Evolutionary conservation across 2,888 invertebrate genomes (phyloP).

Genomic region (Gari tellinella): DNA sequence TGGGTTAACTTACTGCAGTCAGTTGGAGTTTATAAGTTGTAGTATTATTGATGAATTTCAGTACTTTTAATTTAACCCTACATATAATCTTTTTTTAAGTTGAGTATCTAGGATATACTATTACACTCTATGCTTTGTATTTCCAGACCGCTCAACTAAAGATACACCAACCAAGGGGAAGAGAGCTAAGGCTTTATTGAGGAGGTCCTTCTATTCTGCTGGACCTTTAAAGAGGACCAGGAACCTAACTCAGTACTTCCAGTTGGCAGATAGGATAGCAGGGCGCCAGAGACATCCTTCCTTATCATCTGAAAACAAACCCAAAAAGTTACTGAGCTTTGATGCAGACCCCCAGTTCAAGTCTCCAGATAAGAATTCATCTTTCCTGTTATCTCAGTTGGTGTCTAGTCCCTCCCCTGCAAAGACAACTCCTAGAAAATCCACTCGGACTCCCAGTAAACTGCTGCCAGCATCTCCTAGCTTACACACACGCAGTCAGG

Average conservation of each 20-base stretch:
- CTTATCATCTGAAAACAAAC: constrained; percentile 26
- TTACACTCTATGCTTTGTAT: background rate
- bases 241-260: constrained; percentile 70
- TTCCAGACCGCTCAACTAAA: constrained; percentile 23
- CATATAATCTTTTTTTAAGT: too few species aligned
- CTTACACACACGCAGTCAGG: constrained; percentile 54
- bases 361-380: constrained; percentile 68
- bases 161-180: constrained; percentile 67
- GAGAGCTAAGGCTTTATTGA: constrained; percentile 66
- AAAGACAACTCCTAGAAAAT: constrained; percentile 52
- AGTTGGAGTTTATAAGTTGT: too few species aligned
- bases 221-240: constrained; percentile 68
- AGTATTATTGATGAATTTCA: too few species aligned
- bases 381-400: constrained; percentile 71
- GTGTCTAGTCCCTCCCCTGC: constrained; percentile 70
- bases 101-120: too few species aligned
- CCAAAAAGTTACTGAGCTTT: constrained; percentile 49
- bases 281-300: constrained; percentile 51
- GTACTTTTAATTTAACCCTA: too few species aligned
- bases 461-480: constrained; percentile 57
- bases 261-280: constrained; percentile 71
- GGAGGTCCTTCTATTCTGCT: constrained; percentile 76
- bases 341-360: constrained; percentile 46
- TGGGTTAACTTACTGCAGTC: too few species aligned
- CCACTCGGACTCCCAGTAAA: constrained; percentile 48